phyloP scores from a whole-genome alignment of 2,888 invertebrate genomes.

The Tuberolachnus salignus region DNA sequence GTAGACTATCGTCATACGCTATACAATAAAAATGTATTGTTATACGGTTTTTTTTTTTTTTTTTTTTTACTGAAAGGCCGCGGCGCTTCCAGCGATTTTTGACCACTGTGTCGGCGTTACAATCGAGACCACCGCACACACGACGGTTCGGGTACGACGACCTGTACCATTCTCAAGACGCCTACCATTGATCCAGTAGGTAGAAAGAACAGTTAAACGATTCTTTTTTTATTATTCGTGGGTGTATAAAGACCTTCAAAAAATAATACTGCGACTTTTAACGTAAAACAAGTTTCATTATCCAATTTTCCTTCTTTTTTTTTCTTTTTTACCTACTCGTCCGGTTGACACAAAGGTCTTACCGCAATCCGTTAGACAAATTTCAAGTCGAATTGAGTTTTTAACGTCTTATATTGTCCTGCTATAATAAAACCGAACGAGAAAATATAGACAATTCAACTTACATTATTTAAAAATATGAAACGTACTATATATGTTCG shows the following conservation, averaged over 20 bases:
- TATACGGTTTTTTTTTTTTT: not conserved
- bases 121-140: not conserved
- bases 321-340: not conserved
- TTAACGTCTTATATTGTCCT: too few relatives aligned
- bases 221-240: slow-evolving; percentile 5
- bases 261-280: not conserved
- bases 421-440: too few relatives aligned
- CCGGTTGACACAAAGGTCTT: not conserved
- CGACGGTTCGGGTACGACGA: slow-evolving; percentile 24
- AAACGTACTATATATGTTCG: too few relatives aligned
- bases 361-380: not conserved
- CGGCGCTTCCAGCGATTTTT: slow-evolving; percentile 19
- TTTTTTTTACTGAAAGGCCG: not conserved
- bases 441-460: too few relatives aligned
- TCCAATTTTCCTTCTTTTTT: not conserved
- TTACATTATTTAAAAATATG: too few relatives aligned
- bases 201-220: slow-evolving; percentile 36
- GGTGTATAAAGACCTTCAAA: slow-evolving; percentile 29
- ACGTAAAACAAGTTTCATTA: not conserved
- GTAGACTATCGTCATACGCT: not conserved
- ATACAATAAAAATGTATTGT: too few relatives aligned
- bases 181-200: slow-evolving; percentile 41
- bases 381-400: too few relatives aligned
- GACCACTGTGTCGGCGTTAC: slow-evolving; percentile 20
- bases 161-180: slow-evolving; percentile 44